phyloP scores from a whole-genome alignment of 2,888 invertebrate genomes.

The Glomeris marginata region DNA sequence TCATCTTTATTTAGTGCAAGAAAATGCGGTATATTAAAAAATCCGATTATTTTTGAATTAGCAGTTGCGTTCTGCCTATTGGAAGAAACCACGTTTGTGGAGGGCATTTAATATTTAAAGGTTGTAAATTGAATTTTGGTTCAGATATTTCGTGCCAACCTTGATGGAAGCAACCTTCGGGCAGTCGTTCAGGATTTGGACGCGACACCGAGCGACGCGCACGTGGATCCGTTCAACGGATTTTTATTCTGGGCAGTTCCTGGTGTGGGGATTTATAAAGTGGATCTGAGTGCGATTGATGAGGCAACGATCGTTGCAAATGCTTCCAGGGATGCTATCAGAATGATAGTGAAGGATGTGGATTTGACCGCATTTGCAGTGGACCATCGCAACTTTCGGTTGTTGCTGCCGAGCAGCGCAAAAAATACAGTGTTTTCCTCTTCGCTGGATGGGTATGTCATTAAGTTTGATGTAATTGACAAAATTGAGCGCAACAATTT shows the following conservation, averaged over 20 bases:
- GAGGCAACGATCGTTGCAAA: constrained; percentile 40
- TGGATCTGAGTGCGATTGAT: constrained; percentile 56
- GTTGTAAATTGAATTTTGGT: too few relatives aligned
- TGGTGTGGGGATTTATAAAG: constrained; percentile 52
- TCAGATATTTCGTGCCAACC: constrained; percentile 48
- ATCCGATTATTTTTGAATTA: too few relatives aligned
- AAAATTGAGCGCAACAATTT: too few relatives aligned
- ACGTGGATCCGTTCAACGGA: constrained; percentile 86
- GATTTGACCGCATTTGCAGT: constrained; percentile 67
- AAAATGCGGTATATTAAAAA: constrained; percentile 28
- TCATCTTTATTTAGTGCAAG: constrained; percentile 62
- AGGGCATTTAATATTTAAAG: too few relatives aligned
- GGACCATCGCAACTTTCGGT: constrained; percentile 62
- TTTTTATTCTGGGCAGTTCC: constrained; percentile 63
- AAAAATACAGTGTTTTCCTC: constrained; percentile 65
- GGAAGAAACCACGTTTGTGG: too few relatives aligned
- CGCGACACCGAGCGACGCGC: constrained; percentile 57
- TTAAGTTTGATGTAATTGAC: not conserved
- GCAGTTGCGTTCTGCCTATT: too few relatives aligned
- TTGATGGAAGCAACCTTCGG: constrained; percentile 53
- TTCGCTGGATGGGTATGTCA: constrained; percentile 58
- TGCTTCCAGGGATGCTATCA: constrained; percentile 41
- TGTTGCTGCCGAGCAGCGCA: constrained; percentile 56
- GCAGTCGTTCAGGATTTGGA: constrained; percentile 54
- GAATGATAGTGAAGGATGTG: constrained; percentile 29